These are phyloP conservation scores for Agrilus cyanescens DNA, from an alignment of 2,888 invertebrate species.

Conservation along the genomic window DNA sequence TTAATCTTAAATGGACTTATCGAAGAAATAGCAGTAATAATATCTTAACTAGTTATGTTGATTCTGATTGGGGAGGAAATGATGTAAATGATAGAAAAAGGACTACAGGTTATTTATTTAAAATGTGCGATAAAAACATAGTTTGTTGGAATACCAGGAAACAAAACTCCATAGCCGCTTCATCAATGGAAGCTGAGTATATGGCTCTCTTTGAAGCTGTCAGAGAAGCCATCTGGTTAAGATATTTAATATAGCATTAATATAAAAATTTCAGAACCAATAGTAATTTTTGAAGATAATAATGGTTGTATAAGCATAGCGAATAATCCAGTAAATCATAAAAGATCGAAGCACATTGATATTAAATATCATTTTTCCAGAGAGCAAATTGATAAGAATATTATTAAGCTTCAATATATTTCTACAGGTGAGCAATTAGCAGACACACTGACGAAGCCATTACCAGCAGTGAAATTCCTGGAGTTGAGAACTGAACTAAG, in stretches of 20 bases:
- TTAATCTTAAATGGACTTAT: slow-evolving; percentile 18
- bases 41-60: slow-evolving; percentile 19
- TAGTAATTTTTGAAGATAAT: slow-evolving; percentile 24
- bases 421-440: slow-evolving; percentile 39
- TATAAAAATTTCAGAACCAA: slow-evolving; percentile 13
- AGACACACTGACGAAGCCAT: slow-evolving; percentile 35
- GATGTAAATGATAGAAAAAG: slow-evolving; percentile 14
- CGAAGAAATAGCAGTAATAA: slow-evolving; percentile 13
- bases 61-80: slow-evolving; percentile 19
- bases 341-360: slow-evolving; percentile 24
- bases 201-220: slow-evolving; percentile 21
- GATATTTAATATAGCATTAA: slow-evolving; percentile 20
- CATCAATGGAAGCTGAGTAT: slow-evolving; percentile 11
- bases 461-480: slow-evolving; percentile 6
- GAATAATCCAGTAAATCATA: slow-evolving; percentile 19
- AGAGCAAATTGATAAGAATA: slow-evolving; percentile 17
- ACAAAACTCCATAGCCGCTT: slow-evolving; percentile 17
- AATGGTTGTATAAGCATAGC: slow-evolving; percentile 24
- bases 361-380: slow-evolving; percentile 20
- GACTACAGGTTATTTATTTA: slow-evolving; percentile 16
- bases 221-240: slow-evolving; percentile 24
- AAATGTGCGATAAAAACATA: slow-evolving; percentile 8
- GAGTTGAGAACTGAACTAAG: too few relatives aligned
- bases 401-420: slow-evolving; percentile 44
- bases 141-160: slow-evolving; percentile 18